These are phyloP conservation scores for Piscicola geometra DNA, from an alignment of 2,888 invertebrate genomes.

Conservation along the genomic window DNA sequence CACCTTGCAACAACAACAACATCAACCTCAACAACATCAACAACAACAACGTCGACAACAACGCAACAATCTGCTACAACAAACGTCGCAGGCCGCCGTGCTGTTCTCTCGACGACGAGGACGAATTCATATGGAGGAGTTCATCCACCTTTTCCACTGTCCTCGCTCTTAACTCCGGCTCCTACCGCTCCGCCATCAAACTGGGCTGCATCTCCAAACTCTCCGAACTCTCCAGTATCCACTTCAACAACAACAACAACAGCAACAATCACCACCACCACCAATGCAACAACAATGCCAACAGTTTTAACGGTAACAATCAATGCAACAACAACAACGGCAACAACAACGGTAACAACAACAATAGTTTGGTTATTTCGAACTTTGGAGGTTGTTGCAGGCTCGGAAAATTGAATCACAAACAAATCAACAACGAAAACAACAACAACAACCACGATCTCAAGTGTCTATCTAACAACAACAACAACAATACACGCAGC, in stretches of 20 bases:
- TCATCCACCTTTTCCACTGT: slow-evolving; percentile 32
- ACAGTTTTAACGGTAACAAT: too few relatives aligned
- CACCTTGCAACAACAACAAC: not conserved
- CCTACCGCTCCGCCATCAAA: slow-evolving; percentile 33
- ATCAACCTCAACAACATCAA: not conserved
- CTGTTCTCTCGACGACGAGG: slow-evolving; percentile 32
- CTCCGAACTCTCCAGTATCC: slow-evolving; percentile 1
- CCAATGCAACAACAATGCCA: not conserved
- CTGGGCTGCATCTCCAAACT: slow-evolving; percentile 27
- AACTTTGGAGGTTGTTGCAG: slow-evolving; percentile 14
- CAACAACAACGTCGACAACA: slow-evolving; percentile 1
- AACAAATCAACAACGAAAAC: not conserved
- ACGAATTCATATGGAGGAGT: slow-evolving; percentile 33
- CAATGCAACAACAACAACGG: not conserved
- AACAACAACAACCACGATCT: not conserved
- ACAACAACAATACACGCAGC: not conserved
- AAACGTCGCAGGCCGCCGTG: slow-evolving; percentile 26
- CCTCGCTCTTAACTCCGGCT: slow-evolving; percentile 32
- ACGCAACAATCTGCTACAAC: slow-evolving; percentile 2
- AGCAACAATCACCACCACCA: not conserved
- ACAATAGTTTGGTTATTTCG: slow-evolving; percentile 1
- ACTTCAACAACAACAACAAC: not conserved
- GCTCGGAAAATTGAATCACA: not conserved
- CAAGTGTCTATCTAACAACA: not conserved
- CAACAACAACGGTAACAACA: not conserved